Evolutionary conservation across 2,888 invertebrate species (phyloP), one percentile per base, ranked within the genome.

Genomic region (Creontiades dilutus): DNA sequence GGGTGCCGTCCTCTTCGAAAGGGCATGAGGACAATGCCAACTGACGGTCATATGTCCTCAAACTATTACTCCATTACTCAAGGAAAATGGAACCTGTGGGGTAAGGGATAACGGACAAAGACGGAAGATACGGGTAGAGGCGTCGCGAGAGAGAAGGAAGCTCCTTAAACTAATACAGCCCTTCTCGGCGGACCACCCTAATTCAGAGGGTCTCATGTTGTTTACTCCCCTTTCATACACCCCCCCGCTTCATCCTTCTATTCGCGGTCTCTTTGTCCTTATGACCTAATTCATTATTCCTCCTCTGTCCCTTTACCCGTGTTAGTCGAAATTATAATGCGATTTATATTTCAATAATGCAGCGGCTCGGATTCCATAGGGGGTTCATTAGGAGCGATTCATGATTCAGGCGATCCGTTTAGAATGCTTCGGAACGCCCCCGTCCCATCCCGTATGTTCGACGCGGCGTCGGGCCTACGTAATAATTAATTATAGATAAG

Each of bases 1-100:
- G 46, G 80, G 80, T n/a, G 80, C 37, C 28, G 27, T 76, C 76
- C 28, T 28, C 28, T 80, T 80, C 80, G 80, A 16, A 16, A 52
- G 52, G 52, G 52, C 52, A 52, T 13, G 52, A 52, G 52, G 52
- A 52, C 52, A 52, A 52, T 52, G 52, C 52, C 52, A 52, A 52
- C 52, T 52, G 52, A 52, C 52, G 52, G 52, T 52, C 52, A 52
- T 52, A 52, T 52, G 52, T 52, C 52, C 52, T 52, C 52, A 13
- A 52, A 52, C 52, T 52, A 52, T 52, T 52, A 52, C 52, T 52
- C 52, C 52, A 52, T 52, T 52, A 52, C 52, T 52, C 52, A 52
- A 52, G 52, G 37, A 52, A 52, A 14, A 52, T 52, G 52, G 52
- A 14, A 52, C 14, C 52, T 4, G 7, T 37, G 37, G 52, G 52